phyloP scores from a whole-genome alignment of 1,140 invertebrate species.

The Caenorhabditis briggsae region DNA sequence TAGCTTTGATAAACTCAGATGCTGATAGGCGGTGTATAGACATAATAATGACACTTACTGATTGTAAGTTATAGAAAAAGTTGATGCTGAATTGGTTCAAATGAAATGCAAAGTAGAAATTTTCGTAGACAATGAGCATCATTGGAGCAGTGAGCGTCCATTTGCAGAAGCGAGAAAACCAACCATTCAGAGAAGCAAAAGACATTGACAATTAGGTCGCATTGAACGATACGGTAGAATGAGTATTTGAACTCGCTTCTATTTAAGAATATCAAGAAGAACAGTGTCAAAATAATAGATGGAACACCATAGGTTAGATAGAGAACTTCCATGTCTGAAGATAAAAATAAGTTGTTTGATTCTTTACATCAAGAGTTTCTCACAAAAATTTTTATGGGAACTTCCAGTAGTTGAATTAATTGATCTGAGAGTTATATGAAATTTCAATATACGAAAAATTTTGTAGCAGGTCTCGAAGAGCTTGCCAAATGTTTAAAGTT shows the following conservation, averaged over 20 bases:
- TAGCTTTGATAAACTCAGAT: background rate
- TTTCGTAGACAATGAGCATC: background rate
- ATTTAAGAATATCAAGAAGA: background rate
- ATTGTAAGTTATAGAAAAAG: background rate
- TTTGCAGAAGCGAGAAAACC: background rate
- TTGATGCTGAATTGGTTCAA: background rate
- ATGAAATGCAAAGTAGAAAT: background rate
- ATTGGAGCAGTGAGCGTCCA: background rate
- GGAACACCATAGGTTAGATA: background rate
- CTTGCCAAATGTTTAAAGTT: too few species aligned
- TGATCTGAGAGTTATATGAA: too few species aligned
- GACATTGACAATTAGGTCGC: background rate
- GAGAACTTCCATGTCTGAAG: background rate
- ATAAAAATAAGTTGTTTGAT: too few species aligned
- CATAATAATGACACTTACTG: background rate
- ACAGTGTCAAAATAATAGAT: background rate
- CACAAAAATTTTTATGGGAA: too few species aligned
- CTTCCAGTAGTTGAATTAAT: too few species aligned
- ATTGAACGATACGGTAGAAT: background rate
- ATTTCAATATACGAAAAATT: too few species aligned
- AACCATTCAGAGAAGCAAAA: background rate
- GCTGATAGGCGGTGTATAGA: background rate
- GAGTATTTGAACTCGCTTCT: background rate
- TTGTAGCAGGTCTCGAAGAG: too few species aligned
- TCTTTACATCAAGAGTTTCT: too few species aligned